A percentile compares a stretch with the other conserved stretches of the same genome.
phyloP scores from a whole-genome alignment of 1,140 invertebrate species.

The Diorhabda sublineata region DNA sequence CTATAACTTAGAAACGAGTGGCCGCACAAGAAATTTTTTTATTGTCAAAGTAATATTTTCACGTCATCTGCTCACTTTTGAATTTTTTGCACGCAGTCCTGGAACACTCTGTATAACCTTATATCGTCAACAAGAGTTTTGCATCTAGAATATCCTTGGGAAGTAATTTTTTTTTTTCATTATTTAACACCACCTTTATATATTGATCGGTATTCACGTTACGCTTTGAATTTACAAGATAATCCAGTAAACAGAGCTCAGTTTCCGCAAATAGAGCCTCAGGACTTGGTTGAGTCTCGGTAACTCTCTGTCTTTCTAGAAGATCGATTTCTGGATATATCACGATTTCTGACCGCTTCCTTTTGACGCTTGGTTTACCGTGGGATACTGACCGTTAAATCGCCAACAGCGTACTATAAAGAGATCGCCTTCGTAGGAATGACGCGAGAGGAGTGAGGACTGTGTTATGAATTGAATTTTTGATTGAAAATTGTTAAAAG shows the following conservation, averaged over 20 bases:
- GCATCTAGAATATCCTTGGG: too few relatives aligned
- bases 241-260: constrained; percentile 33
- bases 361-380: not conserved
- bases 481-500: too few relatives aligned
- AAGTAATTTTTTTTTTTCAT: too few relatives aligned
- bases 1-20: too few relatives aligned
- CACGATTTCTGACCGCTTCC: not conserved
- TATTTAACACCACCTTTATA: not conserved
- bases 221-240: constrained; percentile 33
- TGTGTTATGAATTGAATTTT: too few relatives aligned
- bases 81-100: too few relatives aligned
- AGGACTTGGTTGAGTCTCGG: constrained; percentile 15
- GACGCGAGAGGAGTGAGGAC: not conserved
- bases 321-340: constrained; percentile 24
- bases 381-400: not conserved
- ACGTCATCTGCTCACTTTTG: too few relatives aligned
- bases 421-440: not conserved
- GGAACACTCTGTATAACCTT: too few relatives aligned
- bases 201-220: constrained; percentile 33
- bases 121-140: too few relatives aligned
- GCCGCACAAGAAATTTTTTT: too few relatives aligned
- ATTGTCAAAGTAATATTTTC: too few relatives aligned
- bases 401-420: not conserved
- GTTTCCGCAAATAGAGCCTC: constrained; percentile 37
- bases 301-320: constrained; percentile 2